Percentiles rank a stretch among this genome's conserved stretches.
Conservation (phyloP, 30 jellyfish, hydroid and myxozoan species). For the Aurelia sp. region DNA sequence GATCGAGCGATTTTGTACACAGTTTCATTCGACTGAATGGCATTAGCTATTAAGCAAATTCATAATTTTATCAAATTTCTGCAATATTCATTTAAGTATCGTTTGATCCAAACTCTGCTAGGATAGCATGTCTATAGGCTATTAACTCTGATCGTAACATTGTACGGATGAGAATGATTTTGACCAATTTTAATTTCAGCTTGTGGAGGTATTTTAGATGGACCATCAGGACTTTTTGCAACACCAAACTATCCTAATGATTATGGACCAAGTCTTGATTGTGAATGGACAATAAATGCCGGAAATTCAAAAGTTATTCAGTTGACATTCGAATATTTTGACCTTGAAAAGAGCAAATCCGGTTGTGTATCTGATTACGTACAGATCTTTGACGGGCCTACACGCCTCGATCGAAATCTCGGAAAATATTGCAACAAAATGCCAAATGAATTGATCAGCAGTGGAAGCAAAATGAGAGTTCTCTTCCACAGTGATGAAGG, state of each 20-base stretch:
- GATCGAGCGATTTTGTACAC: too few species aligned
- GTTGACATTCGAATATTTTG: constrained; percentile 60
- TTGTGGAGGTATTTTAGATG: constrained; percentile 72
- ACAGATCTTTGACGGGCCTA: constrained; percentile 66
- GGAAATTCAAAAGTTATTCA: constrained; percentile 42
- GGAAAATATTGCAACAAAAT: constrained; percentile 69
- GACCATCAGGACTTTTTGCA: constrained; percentile 55
- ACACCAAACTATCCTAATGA: constrained; percentile 76
- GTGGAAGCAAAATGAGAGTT: constrained; percentile 55
- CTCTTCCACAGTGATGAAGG: constrained; percentile 44
- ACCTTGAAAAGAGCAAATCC: constrained; percentile 42
- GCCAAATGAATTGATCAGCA: constrained; percentile 29
- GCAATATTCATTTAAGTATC: too few species aligned
- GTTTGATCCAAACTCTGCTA: too few species aligned
- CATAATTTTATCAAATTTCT: too few species aligned
- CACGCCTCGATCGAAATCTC: constrained; percentile 27
- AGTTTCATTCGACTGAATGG: too few species aligned
- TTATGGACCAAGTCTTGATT: constrained; percentile 57
- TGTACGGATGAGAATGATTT: too few species aligned
- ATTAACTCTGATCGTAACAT: too few species aligned
- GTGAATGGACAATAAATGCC: constrained; percentile 61
- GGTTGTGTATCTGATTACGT: constrained; percentile 66
- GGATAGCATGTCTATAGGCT: too few species aligned
- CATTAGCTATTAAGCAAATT: too few species aligned
- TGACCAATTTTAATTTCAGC: constrained; percentile 30